These are phyloP conservation scores for Gallirallus australis DNA, from an alignment of 2,797 vertebrate species.

Conservation along the genomic window DNA sequence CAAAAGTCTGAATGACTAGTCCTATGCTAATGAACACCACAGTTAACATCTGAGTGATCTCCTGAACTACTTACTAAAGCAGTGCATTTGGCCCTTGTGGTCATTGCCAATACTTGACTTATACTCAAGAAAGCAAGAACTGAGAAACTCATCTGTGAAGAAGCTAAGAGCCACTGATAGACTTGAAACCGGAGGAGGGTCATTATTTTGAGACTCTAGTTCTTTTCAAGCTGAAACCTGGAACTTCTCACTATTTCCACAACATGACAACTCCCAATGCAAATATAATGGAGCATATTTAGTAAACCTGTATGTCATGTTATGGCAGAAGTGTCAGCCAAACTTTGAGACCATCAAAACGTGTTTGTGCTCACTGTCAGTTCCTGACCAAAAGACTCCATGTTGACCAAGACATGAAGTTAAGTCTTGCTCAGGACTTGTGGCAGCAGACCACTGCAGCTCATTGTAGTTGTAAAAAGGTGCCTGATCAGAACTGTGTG, in stretches of 20 bases:
- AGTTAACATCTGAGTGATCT: not conserved
- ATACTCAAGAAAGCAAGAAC: no score
- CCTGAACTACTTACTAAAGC: not conserved
- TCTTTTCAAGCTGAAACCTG: not conserved
- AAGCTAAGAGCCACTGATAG: not conserved
- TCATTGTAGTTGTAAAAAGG: not conserved
- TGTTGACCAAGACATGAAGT: not conserved
- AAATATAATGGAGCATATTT: not conserved
- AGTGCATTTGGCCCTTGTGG: not conserved
- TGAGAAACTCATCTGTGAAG: not conserved
- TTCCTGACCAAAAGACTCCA: not conserved
- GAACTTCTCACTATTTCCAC: not conserved
- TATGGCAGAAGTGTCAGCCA: not conserved
- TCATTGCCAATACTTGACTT: not conserved
- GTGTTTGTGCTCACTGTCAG: not conserved
- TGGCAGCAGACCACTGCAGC: not conserved
- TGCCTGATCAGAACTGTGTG: not conserved
- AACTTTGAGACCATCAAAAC: not conserved
- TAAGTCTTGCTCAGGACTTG: not conserved
- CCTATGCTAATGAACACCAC: not conserved
- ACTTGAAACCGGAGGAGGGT: not conserved
- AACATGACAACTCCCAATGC: rapidly evolving
- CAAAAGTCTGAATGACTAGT: not conserved
- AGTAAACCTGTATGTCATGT: not conserved
- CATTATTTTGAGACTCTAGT: not conserved